Percentiles rank a stretch among this genome's conserved stretches.
These are phyloP conservation scores for Cistogaster globosa DNA, from an alignment of 2,888 invertebrate species.

Conservation along the genomic window DNA sequence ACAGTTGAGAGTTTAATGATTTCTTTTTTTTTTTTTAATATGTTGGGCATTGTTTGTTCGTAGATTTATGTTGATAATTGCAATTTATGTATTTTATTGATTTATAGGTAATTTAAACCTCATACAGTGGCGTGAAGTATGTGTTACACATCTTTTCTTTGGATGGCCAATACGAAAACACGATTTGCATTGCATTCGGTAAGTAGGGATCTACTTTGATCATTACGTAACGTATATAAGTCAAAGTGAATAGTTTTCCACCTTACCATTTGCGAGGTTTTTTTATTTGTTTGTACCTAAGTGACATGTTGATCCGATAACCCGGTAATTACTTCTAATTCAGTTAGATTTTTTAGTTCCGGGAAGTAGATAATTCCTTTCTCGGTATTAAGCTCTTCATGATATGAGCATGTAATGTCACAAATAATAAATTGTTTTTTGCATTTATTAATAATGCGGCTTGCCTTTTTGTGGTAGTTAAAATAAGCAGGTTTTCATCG, in stretches of 20 bases:
- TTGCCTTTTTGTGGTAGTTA: too few species aligned
- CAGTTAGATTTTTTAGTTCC: constrained; percentile 35
- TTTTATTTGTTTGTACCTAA: constrained; percentile 45
- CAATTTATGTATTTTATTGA: neutral
- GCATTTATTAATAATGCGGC: too few species aligned
- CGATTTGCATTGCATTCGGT: constrained; percentile 57
- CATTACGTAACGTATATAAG: neutral
- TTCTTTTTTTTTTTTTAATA: neutral
- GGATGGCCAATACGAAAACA: neutral
- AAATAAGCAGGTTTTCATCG: too few species aligned
- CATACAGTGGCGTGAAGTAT: neutral
- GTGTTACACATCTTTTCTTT: neutral
- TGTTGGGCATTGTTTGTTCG: constrained; percentile 12
- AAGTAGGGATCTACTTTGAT: constrained; percentile 55
- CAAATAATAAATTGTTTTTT: too few species aligned
- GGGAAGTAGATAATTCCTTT: neutral
- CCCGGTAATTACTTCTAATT: constrained; percentile 25
- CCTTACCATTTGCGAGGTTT: constrained; percentile 20
- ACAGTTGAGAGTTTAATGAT: neutral
- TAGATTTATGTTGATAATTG: neutral
- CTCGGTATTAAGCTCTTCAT: too few species aligned
- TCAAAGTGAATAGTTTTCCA: constrained; percentile 37
- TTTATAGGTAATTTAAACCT: neutral
- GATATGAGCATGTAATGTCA: too few species aligned
- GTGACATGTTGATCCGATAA: neutral